phyloP scores from a whole-genome alignment of 2,113 vertebrate genomes.

The Albula glossodonta region DNA sequence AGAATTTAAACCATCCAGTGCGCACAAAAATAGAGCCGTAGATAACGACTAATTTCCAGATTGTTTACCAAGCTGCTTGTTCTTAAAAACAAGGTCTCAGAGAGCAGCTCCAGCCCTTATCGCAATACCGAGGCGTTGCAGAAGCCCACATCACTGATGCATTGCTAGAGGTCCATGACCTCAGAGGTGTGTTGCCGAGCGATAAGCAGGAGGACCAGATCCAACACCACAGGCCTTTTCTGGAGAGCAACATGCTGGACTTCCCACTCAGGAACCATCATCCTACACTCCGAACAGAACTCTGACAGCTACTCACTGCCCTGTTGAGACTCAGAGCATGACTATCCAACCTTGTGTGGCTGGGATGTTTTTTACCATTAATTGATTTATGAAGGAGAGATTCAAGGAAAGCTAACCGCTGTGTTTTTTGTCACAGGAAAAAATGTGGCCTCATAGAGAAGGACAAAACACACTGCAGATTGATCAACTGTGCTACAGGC shows the following conservation, averaged over 20 bases:
- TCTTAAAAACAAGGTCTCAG: not conserved
- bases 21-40: not conserved
- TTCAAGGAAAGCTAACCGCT: not conserved
- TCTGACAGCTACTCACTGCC: not conserved
- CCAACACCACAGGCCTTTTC: not conserved
- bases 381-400: not conserved
- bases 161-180: not conserved
- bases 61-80: not conserved
- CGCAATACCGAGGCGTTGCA: not conserved
- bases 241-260: not conserved
- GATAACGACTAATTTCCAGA: not conserved
- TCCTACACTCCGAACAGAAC: not conserved
- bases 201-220: slow-evolving; percentile 26
- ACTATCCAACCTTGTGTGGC: not conserved
- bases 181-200: slow-evolving; percentile 3
- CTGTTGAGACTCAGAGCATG: not conserved
- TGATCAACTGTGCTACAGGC: not conserved
- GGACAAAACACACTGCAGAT: not conserved
- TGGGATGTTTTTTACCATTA: not conserved
- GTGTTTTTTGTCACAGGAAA: not conserved
- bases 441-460: not conserved
- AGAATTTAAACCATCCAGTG: not conserved
- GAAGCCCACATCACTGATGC: not conserved
- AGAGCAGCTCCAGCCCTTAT: slow-evolving; percentile 11
- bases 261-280: not conserved